Evolutionary conservation across 2,888 invertebrate genomes (phyloP), one percentile per base, ranked within the genome.

Genomic region (Drosophila greeni): DNA sequence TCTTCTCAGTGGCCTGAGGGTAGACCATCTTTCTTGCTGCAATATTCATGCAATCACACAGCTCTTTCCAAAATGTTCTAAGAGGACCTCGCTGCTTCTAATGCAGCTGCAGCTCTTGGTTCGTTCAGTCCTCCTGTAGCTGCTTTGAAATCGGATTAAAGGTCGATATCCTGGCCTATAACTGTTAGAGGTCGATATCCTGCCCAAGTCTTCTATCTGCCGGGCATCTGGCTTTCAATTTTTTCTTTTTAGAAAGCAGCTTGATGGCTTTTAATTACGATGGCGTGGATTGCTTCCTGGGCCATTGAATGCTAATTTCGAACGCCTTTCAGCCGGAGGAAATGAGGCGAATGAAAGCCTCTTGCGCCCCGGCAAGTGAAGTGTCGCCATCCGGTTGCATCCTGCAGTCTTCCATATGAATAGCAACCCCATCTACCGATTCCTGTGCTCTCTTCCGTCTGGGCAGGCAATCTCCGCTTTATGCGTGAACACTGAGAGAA

Each of bases 361-460:
- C 65, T 67, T 59, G 70, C 43, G 53, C 67, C 60, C 59, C 62
- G 60, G 34, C 14, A 24, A 24, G 47, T 57, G 56, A 74, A 76
- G 78, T 75, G 72, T 53, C 45, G 70, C 59, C 73, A 68, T 76
- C 80, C 82, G 76, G 68, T 62, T 76, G 70, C 80, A 73, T 68
- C 58, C 70, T 67, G 69, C 36, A 57, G 48, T 39, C 57, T 47
- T 65, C 61, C 73, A 75, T 73, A 77, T 73, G 74, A 81, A 77
- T 75, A 77, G 75, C 68, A 55, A 47, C 49, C 51, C 40, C 24
- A 18, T 1, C 20, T 8, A 1, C 6, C 43, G 3, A 11, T 20
- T 11, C 31, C 31, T 26, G 9, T 11, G 24, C 42, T 23, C 42
- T 29, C 47, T 33, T 45, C 42, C 54, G 45, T 40, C 45, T 48